These are phyloP conservation scores for Dinocampus coccinellae DNA, from an alignment of 2,888 invertebrate species.

Conservation along the genomic window DNA sequence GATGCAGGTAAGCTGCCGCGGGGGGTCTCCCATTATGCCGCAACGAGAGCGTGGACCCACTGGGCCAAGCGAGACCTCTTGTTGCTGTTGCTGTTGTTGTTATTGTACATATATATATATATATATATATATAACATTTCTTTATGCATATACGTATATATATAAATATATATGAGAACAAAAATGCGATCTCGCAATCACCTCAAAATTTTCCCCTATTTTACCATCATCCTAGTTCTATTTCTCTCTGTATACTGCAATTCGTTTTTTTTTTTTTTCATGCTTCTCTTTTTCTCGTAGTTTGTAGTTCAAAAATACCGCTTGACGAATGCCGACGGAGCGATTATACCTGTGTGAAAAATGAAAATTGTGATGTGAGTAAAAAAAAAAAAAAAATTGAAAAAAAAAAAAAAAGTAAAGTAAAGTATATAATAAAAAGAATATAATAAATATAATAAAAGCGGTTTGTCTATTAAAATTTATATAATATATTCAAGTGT, in stretches of 20 bases:
- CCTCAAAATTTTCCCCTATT: neutral
- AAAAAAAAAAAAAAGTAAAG: conserved; percentile 14
- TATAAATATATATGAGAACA: neutral
- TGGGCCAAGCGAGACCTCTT: conserved; percentile 37
- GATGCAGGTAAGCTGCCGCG: conserved; percentile 69
- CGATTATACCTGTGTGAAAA: conserved; percentile 31
- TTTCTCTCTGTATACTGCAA: conserved; percentile 7
- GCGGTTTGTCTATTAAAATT: conserved; percentile 23
- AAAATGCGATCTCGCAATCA: conserved; percentile 1
- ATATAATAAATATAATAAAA: conserved; percentile 42
- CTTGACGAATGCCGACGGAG: conserved; percentile 21
- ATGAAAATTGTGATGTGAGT: conserved; percentile 5
- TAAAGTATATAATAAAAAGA: conserved; percentile 1
- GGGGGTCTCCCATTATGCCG: conserved; percentile 65
- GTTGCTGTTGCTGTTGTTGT: conserved; percentile 48
- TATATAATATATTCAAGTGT: too few species aligned
- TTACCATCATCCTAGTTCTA: neutral
- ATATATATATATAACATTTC: conserved; percentile 7
- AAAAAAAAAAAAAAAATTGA: neutral
- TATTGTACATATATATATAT: too few species aligned
- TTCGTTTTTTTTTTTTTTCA: conserved; percentile 26
- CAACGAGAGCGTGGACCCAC: conserved; percentile 46
- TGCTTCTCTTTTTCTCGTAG: neutral
- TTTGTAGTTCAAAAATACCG: conserved; percentile 28
- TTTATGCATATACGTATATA: neutral